Base-by-base conservation (phyloP, 2,113 vertebrate genomes). In the Orycteropus afer region DNA sequence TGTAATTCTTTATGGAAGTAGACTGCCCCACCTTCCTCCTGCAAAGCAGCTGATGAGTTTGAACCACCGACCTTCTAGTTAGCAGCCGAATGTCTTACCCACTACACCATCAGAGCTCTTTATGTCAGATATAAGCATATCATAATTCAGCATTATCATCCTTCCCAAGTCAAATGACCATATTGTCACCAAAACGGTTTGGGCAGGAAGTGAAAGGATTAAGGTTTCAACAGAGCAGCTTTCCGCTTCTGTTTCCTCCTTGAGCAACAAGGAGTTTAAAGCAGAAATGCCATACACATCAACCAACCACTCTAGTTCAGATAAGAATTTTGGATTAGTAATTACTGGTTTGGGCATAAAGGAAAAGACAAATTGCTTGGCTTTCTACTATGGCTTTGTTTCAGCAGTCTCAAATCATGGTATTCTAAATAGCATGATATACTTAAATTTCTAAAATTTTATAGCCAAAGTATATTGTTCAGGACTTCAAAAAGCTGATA, bases 201-300 rank as follows among this genome's bases (percentile, higher is more conserved):
- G 86, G 91, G 97, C 55, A 89, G 93, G 97, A 98, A 98, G 91
- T 93, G 80, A 97, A 97, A 96, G 93, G 95, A 98, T 95, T 90
- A 91, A 91, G 77, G 83, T 96, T 96, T 67, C 86, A 91, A 95
- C 97, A 96, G 87, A 97, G 95, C 34, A 94, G 82, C 69, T 97
- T 98, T 96, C 95, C 97, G 96, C 97, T 97, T 97, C 69, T 78
- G 96, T 97, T 14, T 89, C 83, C 84, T 96, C 96, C 67, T 97
- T 95, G 86, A 81, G 94, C 5, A 92, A 95, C 97, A 42, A n/a
- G 34, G 15, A 4, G 9, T 82, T 65, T 40, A 32, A 57, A 71
- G 27, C 5, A 67, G n/a, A 12, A 51, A 65, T 17, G 7, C 22
- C 32, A 37, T 15, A 34, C 14, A n/a, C 2, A 45, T 8, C 23